Conservation (phyloP, 2,888 invertebrate species). For the Lordiphosa fenestrarum region DNA sequence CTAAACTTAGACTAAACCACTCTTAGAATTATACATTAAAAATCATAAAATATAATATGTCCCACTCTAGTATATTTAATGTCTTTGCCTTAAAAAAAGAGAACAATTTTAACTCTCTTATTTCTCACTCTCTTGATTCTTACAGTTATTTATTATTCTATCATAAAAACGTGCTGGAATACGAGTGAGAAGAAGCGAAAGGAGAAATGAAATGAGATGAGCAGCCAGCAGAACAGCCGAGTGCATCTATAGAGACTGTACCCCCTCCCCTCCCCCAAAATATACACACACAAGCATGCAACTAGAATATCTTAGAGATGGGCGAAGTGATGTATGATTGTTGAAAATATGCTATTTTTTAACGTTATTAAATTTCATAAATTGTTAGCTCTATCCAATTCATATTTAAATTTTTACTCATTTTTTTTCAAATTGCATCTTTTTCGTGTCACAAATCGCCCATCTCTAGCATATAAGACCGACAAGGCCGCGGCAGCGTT, state of each 20-base stretch:
- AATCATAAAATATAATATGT: no score
- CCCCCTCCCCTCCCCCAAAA: slow-evolving; percentile 18
- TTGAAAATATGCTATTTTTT: no score
- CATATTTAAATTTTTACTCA: no score
- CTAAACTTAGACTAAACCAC: no score
- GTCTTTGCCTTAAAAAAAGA: background rate
- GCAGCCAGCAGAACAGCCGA: slow-evolving; percentile 17
- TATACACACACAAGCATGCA: slow-evolving; percentile 13
- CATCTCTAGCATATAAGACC: no score
- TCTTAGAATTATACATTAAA: no score
- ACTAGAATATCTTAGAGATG: slow-evolving; percentile 3
- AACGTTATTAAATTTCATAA: no score
- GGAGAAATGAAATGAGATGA: background rate
- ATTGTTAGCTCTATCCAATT: no score
- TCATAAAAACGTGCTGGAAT: slow-evolving; percentile 96
- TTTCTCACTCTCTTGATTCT: slow-evolving; percentile 52
- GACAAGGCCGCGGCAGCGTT: slow-evolving; percentile 56
- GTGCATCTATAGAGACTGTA: slow-evolving; percentile 50
- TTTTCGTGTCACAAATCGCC: no score
- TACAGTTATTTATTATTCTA: slow-evolving; percentile 96
- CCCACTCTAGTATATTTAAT: background rate
- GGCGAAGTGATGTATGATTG: slow-evolving; percentile 1
- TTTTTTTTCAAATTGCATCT: no score
- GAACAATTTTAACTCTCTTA: slow-evolving; percentile 1
- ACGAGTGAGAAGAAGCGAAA: slow-evolving; percentile 81